These are phyloP conservation scores for Myopa testacea DNA, from an alignment of 2,888 invertebrate species.

Conservation along the genomic window DNA sequence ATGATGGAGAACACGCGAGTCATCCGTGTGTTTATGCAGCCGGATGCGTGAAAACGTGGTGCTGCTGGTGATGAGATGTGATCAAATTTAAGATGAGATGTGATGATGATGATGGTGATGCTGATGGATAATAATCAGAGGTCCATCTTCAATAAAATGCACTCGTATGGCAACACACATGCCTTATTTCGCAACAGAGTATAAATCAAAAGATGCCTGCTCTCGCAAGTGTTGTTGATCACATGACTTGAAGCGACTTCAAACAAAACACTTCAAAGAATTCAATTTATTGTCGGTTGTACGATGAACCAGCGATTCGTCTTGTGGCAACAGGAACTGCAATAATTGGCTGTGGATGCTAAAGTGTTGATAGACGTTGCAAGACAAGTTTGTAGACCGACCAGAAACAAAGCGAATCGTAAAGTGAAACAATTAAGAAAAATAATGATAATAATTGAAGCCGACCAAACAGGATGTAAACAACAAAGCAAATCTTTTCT, in stretches of 20 bases:
- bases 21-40: background rate
- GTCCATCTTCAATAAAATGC: background rate
- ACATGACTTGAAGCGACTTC: background rate
- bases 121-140: background rate
- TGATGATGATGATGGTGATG: background rate
- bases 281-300: slow-evolving; percentile 8
- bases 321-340: slow-evolving; percentile 15
- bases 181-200: background rate
- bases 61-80: background rate
- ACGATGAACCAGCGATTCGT: background rate
- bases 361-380: background rate
- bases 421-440: background rate
- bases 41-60: background rate
- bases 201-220: background rate
- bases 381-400: background rate
- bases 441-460: too few relatives aligned
- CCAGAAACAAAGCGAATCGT: background rate
- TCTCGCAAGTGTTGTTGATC: background rate
- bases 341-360: slow-evolving; percentile 6
- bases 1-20: too few relatives aligned
- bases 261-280: slow-evolving; percentile 5
- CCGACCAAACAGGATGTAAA: too few relatives aligned
- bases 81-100: too few relatives aligned
- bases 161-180: background rate
- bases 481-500: too few relatives aligned